phyloP scores from a whole-genome alignment of 2,888 invertebrate species.

The Harpagoxenus sublaevis region DNA sequence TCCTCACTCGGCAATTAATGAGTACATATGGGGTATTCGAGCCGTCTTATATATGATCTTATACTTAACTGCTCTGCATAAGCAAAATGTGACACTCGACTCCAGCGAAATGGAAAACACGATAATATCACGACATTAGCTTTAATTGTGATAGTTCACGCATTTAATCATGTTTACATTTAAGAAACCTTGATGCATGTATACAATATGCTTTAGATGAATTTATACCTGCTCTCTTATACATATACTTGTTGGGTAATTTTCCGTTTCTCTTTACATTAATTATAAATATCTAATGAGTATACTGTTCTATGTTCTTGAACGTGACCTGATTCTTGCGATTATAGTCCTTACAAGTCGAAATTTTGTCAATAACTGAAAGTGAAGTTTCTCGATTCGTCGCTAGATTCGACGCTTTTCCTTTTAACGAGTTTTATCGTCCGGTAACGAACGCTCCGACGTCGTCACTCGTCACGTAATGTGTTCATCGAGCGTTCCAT shows the following conservation, averaged over 20 bases:
- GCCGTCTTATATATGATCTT: background rate
- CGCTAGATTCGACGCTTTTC: background rate
- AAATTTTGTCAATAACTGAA: background rate
- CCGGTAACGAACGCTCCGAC: constrained; percentile 52
- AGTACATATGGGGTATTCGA: background rate
- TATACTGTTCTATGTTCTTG: background rate
- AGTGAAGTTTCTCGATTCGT: background rate
- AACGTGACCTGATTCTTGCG: background rate
- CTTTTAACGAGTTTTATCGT: constrained; percentile 39
- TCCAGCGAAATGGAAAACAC: background rate
- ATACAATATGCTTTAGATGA: background rate
- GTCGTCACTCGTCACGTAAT: constrained; percentile 77
- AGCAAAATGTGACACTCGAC: background rate
- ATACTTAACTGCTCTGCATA: background rate
- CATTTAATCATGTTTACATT: background rate
- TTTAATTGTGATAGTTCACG: background rate
- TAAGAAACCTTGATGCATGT: background rate
- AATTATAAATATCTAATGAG: background rate
- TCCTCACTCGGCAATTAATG: background rate
- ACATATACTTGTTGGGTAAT: background rate
- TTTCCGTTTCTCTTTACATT: background rate
- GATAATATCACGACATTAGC: background rate
- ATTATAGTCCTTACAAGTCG: background rate
- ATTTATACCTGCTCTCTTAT: background rate
- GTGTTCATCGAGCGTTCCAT: constrained; percentile 79